Evolutionary conservation across 2,888 invertebrate genomes (phyloP).

Genomic region (Apodemia zela): DNA sequence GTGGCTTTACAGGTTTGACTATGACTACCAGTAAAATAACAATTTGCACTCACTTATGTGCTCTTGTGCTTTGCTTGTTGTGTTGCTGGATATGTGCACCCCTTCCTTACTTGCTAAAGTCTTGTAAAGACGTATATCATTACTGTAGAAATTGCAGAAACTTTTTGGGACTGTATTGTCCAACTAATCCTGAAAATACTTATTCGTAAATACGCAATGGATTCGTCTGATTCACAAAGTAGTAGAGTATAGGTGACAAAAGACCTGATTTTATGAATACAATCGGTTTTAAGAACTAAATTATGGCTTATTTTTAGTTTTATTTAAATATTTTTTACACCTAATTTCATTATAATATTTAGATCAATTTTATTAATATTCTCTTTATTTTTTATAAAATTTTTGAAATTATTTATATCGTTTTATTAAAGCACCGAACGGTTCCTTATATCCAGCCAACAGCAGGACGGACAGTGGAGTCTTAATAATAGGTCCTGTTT

Average conservation of each 20-base stretch:
- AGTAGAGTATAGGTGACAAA: background rate
- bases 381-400: no score
- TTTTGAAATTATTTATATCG: no score
- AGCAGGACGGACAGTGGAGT: no score
- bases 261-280: no score
- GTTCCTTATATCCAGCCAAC: no score
- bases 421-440: no score
- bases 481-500: no score
- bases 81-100: conserved; percentile 72
- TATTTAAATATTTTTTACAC: no score
- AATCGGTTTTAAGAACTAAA: no score
- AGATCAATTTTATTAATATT: no score
- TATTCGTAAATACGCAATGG: conserved; percentile 20
- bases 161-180: conserved; percentile 66
- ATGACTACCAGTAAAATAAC: conserved; percentile 54
- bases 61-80: conserved; percentile 57
- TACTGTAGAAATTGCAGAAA: conserved; percentile 66
- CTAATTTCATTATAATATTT: no score
- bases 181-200: conserved; percentile 56
- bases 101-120: conserved; percentile 60
- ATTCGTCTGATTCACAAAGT: background rate
- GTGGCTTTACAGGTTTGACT: conserved; percentile 62
- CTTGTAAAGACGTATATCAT: conserved; percentile 73
- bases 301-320: no score
- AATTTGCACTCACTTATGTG: conserved; percentile 66